Conservation (phyloP, 2,888 invertebrate species). For the Tenodera sinensis region DNA sequence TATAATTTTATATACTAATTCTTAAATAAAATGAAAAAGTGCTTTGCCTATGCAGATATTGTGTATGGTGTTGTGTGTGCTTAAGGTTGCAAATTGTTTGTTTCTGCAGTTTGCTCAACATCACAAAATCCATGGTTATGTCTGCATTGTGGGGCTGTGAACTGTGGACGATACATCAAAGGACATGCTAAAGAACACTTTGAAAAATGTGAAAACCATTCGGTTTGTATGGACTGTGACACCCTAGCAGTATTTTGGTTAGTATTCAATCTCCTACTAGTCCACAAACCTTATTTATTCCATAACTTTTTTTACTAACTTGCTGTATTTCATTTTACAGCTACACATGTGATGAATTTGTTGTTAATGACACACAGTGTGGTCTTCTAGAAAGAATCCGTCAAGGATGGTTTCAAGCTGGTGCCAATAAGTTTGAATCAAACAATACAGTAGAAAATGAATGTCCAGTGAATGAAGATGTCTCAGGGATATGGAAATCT, state of each 20-base stretch:
- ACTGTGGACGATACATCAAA: conserved; percentile 73
- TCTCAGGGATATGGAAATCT: conserved; percentile 30
- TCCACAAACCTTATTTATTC: background rate
- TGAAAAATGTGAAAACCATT: conserved; percentile 58
- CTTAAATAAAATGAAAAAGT: too few species aligned
- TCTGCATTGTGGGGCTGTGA: conserved; percentile 66
- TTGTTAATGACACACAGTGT: conserved; percentile 64
- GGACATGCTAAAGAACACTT: conserved; percentile 73
- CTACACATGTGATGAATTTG: conserved; percentile 77
- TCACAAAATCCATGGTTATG: conserved; percentile 73
- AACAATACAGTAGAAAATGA: conserved; percentile 39
- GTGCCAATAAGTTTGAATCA: conserved; percentile 29
- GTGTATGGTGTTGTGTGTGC: too few species aligned
- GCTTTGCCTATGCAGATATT: too few species aligned
- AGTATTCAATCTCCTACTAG: conserved; percentile 35
- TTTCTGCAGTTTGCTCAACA: conserved; percentile 56
- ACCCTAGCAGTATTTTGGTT: conserved; percentile 74
- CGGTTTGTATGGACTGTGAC: conserved; percentile 73
- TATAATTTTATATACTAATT: too few species aligned
- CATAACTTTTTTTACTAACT: background rate
- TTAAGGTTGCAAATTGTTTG: background rate
- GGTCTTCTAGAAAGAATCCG: conserved; percentile 57
- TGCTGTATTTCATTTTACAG: conserved; percentile 47
- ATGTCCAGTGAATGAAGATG: conserved; percentile 34
- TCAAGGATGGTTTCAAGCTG: conserved; percentile 32